Percentiles rank a stretch among this genome's conserved stretches.
phyloP scores from a whole-genome alignment of 1,140 invertebrate genomes.

The Telenomus remus region DNA sequence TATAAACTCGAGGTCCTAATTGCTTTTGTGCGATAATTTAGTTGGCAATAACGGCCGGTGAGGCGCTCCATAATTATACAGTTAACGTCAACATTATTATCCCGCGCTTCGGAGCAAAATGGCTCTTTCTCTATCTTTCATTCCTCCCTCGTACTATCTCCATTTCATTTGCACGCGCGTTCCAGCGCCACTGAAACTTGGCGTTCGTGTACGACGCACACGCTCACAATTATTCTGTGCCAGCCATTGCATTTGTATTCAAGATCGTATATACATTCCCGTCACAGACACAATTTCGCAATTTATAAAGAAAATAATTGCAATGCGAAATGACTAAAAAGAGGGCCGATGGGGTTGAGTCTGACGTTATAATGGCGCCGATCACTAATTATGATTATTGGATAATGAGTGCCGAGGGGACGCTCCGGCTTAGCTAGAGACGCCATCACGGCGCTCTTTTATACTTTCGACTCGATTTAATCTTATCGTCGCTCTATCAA shows the following conservation, averaged over 20 bases:
- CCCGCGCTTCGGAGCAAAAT: constrained; percentile 53
- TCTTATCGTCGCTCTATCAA: constrained; percentile 30
- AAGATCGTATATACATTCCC: constrained; percentile 21
- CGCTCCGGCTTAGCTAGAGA: background rate
- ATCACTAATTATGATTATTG: constrained; percentile 70
- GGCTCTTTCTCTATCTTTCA: constrained; percentile 37
- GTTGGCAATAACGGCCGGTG: constrained; percentile 66
- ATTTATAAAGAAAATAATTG: constrained; percentile 43
- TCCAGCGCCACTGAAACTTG: constrained; percentile 35
- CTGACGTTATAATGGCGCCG: constrained; percentile 61
- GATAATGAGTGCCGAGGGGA: constrained; percentile 53
- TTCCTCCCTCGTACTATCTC: constrained; percentile 18
- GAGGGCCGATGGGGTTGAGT: constrained; percentile 43
- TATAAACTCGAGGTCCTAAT: constrained; percentile 65
- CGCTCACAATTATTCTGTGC: constrained; percentile 10
- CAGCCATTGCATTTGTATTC: constrained; percentile 43
- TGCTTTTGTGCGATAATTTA: constrained; percentile 69
- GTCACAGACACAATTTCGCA: constrained; percentile 19
- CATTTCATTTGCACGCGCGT: constrained; percentile 31
- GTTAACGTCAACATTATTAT: constrained; percentile 73
- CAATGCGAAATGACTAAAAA: constrained; percentile 33
- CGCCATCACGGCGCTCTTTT: constrained; percentile 5
- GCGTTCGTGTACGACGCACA: constrained; percentile 22
- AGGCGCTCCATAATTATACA: constrained; percentile 72
- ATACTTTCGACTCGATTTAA: constrained; percentile 18